A percentile compares a stretch with the other conserved stretches of the same genome.
phyloP scores from a whole-genome alignment of 2,797 vertebrate genomes.

The Psittacula echo region DNA sequence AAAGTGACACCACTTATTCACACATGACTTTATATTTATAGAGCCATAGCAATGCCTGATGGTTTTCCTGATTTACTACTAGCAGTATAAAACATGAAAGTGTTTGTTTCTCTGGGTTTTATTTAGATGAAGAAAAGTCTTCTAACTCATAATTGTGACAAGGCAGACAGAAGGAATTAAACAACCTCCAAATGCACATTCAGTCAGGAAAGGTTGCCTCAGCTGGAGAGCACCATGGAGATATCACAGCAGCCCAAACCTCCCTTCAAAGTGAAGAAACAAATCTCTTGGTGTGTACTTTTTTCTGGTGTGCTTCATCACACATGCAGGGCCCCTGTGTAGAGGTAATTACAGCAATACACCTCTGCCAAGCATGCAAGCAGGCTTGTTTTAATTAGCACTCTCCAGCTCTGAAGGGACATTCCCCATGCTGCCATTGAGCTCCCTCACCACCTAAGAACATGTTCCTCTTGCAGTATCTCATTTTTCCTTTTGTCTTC shows the following conservation, averaged over 20 bases:
- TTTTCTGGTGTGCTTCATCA: not conserved
- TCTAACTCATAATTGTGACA: not conserved
- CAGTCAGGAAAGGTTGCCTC: not conserved
- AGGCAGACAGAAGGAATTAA: not conserved
- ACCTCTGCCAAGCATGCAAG: not conserved
- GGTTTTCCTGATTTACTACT: not conserved
- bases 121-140: not conserved
- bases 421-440: fast-evolving
- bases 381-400: not conserved
- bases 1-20: not conserved
- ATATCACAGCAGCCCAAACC: not conserved
- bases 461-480: not conserved
- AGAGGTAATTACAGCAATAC: not conserved
- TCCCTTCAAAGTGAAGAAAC: not conserved
- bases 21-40: not conserved
- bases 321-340: fast-evolving
- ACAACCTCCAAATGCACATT: not conserved
- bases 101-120: not conserved
- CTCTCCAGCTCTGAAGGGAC: not conserved
- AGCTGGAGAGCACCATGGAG: not conserved
- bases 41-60: not conserved
- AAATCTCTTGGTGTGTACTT: fast-evolving
- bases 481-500: not conserved
- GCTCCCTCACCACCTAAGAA: not conserved
- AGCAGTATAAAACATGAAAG: not conserved